phyloP scores from a whole-genome alignment of 2,888 invertebrate species.

The Muschampia plurimacula region DNA sequence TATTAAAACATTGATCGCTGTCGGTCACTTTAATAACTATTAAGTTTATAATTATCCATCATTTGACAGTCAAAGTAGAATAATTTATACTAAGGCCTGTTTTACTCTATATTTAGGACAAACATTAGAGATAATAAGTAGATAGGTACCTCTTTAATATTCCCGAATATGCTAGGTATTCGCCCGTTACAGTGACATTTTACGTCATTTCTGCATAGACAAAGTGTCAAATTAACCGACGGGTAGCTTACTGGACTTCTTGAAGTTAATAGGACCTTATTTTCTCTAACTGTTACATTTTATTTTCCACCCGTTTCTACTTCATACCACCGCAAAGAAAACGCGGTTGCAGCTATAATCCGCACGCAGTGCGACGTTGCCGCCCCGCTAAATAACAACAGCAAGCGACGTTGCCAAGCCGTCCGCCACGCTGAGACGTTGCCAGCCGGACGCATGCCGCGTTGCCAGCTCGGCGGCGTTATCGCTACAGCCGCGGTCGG shows the following conservation, averaged over 20 bases:
- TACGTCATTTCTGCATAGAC: too few species aligned
- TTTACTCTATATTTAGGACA: too few species aligned
- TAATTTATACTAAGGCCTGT: too few species aligned
- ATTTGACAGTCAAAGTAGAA: too few species aligned
- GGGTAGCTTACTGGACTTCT: neutral
- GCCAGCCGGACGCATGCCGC: constrained; percentile 44
- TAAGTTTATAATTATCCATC: too few species aligned
- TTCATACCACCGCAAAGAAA: constrained; percentile 21
- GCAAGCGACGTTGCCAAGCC: constrained; percentile 43
- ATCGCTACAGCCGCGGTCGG: constrained; percentile 40
- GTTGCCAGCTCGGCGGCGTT: constrained; percentile 46
- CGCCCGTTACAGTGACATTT: too few species aligned
- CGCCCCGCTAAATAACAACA: constrained; percentile 35
- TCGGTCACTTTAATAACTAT: too few species aligned
- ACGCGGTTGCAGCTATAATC: constrained; percentile 27
- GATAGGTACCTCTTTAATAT: too few species aligned
- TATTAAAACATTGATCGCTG: too few species aligned
- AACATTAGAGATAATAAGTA: too few species aligned
- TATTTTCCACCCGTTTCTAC: constrained; percentile 17
- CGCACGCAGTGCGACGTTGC: constrained; percentile 42
- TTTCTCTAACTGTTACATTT: neutral
- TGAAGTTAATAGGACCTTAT: neutral
- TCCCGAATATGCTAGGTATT: too few species aligned
- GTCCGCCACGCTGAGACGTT: constrained; percentile 44
- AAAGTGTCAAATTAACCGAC: neutral